Base-by-base conservation (phyloP, 2,888 invertebrate species). In the Thereva nobilitata region DNA sequence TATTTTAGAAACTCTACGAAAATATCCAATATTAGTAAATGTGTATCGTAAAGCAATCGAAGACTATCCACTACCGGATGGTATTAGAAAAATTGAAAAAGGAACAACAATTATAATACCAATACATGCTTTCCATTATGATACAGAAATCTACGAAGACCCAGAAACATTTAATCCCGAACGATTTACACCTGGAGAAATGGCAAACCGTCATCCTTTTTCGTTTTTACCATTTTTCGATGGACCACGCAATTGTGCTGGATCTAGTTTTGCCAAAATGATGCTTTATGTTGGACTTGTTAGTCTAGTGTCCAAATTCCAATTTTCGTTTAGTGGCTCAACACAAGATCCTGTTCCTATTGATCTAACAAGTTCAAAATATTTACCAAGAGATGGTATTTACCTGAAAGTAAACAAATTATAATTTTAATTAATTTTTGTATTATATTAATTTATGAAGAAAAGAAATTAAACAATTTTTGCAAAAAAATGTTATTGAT, bases 111-210 rank as follows among this genome's bases (percentile, higher is more conserved):
- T 84, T 3, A 78, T 83, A 38, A 79, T 86, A 40, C 83, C 85
- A 1, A 76, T 80, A 12, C 79, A 81, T 66, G 81, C 83, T 4
- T 82, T 86, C 70, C 86, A 86, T 67, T 83, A 82, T 78, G 84
- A 85, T 69, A 82, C 83, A 0, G 79, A 82, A 4, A 80, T 83
- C 74, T 85, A 83, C 68, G 84, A 84, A 0, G 79, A 86, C 5
- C 87, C 87, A 2, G 80, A 84, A 6, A 81, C 79, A 49, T 86
- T 86, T 66, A 81, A 84, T 50, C 86, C 86, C 0, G 84, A 86
- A 23, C 77, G 86, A 71, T 81, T 80, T 71, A 70, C 66, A 4
- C 68, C 71, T 0, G 74, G 74, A 59, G 71, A 74, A 23, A 71
- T 73, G 55, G 38, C 57, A 5, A 71, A 72, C 23, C 70, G 74